These are phyloP conservation scores for Typhlomys cinereus DNA, from an alignment of 2,113 vertebrate species.

Conservation along the genomic window DNA sequence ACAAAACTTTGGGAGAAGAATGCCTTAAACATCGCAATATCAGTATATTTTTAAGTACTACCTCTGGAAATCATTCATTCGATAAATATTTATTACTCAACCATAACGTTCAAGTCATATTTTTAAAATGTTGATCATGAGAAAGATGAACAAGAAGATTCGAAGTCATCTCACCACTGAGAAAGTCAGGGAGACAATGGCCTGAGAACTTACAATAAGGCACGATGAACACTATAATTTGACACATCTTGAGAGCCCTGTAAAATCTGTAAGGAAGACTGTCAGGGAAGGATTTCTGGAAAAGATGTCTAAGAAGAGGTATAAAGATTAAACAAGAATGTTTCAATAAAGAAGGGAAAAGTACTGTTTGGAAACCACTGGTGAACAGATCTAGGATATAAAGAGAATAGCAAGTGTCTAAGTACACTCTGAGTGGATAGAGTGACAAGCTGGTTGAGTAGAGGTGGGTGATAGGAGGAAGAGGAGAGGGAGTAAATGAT, in stretches of 20 bases:
- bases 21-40: not conserved
- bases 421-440: not conserved
- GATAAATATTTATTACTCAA: not conserved
- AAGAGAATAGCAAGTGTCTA: not conserved
- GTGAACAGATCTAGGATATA: not conserved
- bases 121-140: not conserved
- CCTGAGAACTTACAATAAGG: not conserved
- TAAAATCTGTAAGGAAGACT: too few relatives aligned
- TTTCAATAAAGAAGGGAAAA: not conserved
- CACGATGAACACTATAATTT: not conserved
- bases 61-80: not conserved
- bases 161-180: not conserved
- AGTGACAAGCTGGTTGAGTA: not conserved
- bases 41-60: not conserved
- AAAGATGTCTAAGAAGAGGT: not conserved
- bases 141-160: not conserved
- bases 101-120: not conserved
- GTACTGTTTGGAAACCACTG: not conserved
- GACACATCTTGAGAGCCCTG: too few relatives aligned
- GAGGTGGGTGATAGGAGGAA: not conserved
- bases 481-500: rapidly evolving
- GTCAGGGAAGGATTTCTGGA: not conserved
- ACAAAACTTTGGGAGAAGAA: not conserved
- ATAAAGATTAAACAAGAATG: not conserved
- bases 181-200: not conserved